Evolutionary conservation across 2,888 invertebrate species (phyloP), one percentile per base, ranked within the genome.

Genomic region (Anorthoa munda): DNA sequence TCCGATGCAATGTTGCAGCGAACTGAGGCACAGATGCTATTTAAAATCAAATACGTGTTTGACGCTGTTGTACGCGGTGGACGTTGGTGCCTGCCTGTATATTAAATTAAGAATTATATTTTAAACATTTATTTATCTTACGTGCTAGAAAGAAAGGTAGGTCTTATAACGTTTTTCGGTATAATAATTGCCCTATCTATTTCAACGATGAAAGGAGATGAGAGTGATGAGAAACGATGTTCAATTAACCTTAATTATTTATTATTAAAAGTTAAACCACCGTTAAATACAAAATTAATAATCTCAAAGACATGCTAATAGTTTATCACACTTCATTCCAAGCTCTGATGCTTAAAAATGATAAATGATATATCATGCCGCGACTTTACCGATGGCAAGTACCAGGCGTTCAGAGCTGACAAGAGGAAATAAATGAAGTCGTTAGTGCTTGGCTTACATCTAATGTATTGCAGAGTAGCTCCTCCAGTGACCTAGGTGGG

Each of bases 381-480:
- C 79, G 76, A 73, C 68, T 77, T 83, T 74, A 82, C 79, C 79
- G 78, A 69, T 83, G 82, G 75, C 84, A 88, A 86, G 76, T 79
- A 89, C 89, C 86, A 86, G 86, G 89, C 82, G 83, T 85, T 86
- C 84, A 89, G 84, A 82, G 72, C 84, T 87, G 87, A 89, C 87
- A 87, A 87, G 87, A 84, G 87, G 89, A 90, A 89, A 91, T 90
- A 90, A 92, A 93, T 92, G 90, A 88, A 90, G 88, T 91, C 88
- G 89, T 93, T 92, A 91, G 91, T 87, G 84, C 87, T 88, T 89
- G 89, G 92, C 89, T 91, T 90, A 91, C 85, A 84, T 89, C 83
- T 75, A 90, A 91, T 90, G 88, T 89, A 90, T 87, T 88, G 87
- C 86, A 82, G 85, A 76, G 66, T 50, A 65, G 70, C 76, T 81